Conservation (phyloP, 2,888 invertebrate genomes). For the Harmothoe impar region DNA sequence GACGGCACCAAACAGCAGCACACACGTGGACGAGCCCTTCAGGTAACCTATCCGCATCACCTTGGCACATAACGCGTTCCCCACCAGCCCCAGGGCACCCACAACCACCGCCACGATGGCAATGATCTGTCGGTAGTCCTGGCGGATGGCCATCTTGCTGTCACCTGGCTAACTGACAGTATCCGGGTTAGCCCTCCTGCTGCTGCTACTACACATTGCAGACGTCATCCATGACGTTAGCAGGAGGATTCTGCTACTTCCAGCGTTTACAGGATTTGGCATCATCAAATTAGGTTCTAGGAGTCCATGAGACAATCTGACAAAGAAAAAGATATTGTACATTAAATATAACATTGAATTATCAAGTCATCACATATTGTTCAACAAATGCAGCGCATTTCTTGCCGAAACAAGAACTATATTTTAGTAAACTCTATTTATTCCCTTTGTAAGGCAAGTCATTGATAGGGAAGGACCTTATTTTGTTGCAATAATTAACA, state of each 20-base stretch:
- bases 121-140: constrained; percentile 42
- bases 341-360: no score
- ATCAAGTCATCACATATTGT: no score
- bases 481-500: no score
- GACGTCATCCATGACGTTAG: background rate
- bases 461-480: no score
- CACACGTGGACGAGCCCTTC: constrained; percentile 49
- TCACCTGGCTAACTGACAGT: background rate
- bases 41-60: constrained; percentile 52
- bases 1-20: constrained; percentile 65
- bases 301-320: background rate
- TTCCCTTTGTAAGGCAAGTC: no score
- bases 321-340: background rate
- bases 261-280: background rate
- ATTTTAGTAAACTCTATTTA: no score
- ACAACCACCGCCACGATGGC: constrained; percentile 39
- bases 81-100: constrained; percentile 55
- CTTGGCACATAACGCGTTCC: constrained; percentile 48
- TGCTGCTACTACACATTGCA: background rate
- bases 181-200: background rate
- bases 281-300: background rate
- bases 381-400: no score
- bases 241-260: background rate
- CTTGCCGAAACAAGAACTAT: no score
- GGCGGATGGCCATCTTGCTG: constrained; percentile 34